Evolutionary conservation across 2,797 vertebrate genomes (phyloP).

Genomic region (Scolopax bukidnonensis): DNA sequence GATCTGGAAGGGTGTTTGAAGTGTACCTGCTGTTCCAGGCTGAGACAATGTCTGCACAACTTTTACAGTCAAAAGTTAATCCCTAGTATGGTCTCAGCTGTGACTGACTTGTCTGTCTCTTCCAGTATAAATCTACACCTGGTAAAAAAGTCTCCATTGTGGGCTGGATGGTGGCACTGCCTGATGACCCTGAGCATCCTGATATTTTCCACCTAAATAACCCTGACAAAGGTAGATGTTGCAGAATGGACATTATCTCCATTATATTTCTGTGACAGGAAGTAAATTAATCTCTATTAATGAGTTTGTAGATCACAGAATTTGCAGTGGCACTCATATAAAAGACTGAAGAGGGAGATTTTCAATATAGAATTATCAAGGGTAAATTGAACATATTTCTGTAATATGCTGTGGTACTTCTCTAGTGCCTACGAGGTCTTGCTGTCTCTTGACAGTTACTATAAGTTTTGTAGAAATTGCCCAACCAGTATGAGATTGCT

Average conservation of each 20-base stretch:
- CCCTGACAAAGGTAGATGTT: slow-evolving; percentile 89
- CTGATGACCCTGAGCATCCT: slow-evolving; percentile 91
- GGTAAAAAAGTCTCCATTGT: slow-evolving; percentile 91
- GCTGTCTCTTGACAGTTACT: background rate
- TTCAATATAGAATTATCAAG: background rate
- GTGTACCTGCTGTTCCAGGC: background rate
- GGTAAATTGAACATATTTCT: background rate
- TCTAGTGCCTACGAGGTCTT: background rate
- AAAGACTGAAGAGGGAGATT: background rate
- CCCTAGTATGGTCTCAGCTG: background rate
- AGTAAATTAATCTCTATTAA: background rate
- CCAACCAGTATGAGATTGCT: background rate
- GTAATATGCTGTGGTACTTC: background rate
- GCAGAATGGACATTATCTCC: background rate
- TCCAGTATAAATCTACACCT: slow-evolving; percentile 92
- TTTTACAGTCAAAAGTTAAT: background rate
- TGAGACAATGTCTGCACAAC: background rate
- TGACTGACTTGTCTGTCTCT: slow-evolving; percentile 15
- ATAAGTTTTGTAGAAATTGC: background rate
- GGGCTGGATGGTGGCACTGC: slow-evolving; percentile 94
- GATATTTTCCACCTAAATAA: slow-evolving; percentile 96
- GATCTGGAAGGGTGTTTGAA: background rate
- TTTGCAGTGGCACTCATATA: background rate
- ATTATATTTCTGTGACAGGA: background rate
- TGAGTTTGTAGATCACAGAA: background rate